These are phyloP conservation scores for Nasonia oneida DNA, from an alignment of 2,888 invertebrate genomes.

Conservation along the genomic window DNA sequence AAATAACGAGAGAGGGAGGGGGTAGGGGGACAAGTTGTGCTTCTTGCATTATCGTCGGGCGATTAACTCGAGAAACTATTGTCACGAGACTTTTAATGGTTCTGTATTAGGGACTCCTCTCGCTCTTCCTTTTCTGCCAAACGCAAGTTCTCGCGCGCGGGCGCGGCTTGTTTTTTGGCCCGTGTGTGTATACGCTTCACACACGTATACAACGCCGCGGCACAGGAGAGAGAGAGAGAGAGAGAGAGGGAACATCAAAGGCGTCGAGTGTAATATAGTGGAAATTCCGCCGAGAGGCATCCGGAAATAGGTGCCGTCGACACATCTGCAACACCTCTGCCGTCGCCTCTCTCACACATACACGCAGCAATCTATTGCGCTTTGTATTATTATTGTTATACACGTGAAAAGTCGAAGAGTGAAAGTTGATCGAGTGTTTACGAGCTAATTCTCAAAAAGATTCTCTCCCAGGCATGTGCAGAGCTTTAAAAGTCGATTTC, in stretches of 20 bases:
- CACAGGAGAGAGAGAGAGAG: background rate
- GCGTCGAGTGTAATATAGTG: conserved; percentile 41
- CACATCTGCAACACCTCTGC: conserved; percentile 31
- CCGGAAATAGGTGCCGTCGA: conserved; percentile 41
- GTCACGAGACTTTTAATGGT: too few species aligned
- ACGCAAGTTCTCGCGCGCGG: too few species aligned
- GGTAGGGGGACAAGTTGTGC: background rate
- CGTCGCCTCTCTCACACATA: background rate
- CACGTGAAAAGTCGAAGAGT: background rate
- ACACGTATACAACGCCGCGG: too few species aligned
- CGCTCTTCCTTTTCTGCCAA: background rate
- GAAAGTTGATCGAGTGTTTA: background rate
- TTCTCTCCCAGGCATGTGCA: too few species aligned
- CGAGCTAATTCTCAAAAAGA: background rate
- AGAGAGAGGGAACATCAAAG: conserved; percentile 50
- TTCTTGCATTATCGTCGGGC: background rate
- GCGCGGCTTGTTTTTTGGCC: background rate
- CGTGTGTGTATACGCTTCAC: too few species aligned
- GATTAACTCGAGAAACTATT: background rate
- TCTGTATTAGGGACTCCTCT: background rate
- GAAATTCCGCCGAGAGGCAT: conserved; percentile 48
- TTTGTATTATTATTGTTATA: background rate
- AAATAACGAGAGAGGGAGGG: background rate
- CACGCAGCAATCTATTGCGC: conserved; percentile 35
- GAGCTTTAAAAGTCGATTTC: background rate